phyloP scores from a whole-genome alignment of 2,113 vertebrate species.

The Forbesichthys papilliferus region DNA sequence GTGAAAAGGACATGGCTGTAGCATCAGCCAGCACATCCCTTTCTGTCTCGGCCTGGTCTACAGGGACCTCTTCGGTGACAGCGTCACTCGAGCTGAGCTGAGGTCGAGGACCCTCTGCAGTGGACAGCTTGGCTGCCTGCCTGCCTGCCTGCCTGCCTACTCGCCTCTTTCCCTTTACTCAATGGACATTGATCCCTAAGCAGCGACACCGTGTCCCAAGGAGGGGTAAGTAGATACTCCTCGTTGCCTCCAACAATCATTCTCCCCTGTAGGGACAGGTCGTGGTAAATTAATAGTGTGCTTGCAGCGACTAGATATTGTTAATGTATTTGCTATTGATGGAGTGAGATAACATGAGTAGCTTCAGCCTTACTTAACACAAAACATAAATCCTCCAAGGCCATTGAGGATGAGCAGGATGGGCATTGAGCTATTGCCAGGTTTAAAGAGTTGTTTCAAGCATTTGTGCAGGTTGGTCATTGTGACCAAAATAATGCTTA shows the following conservation, averaged over 20 bases:
- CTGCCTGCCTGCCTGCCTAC: conserved; percentile 64
- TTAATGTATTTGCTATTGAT: conserved; percentile 87
- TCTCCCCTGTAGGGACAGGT: conserved; percentile 81
- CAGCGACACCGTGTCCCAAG: conserved; percentile 80
- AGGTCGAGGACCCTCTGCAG: conserved; percentile 55
- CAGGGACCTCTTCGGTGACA: conserved; percentile 67
- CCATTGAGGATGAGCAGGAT: conserved; percentile 61
- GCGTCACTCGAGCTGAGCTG: conserved; percentile 70
- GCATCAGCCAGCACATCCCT: conserved; percentile 55
- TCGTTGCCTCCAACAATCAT: conserved; percentile 85
- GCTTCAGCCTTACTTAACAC: conserved; percentile 87
- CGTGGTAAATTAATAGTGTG: conserved; percentile 87
- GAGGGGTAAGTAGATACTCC: conserved; percentile 82
- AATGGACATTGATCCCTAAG: conserved; percentile 84
- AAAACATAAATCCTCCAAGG: conserved; percentile 84
- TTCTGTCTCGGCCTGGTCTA: conserved; percentile 65
- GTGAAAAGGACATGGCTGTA: conserved; percentile 65
- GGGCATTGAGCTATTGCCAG: conserved; percentile 28
- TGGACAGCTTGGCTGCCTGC: conserved; percentile 56
- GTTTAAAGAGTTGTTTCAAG: conserved; percentile 36
- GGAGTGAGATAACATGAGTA: conserved; percentile 85
- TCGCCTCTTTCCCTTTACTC: conserved; percentile 63
- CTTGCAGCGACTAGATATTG: conserved; percentile 85
- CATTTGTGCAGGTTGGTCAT: too few relatives aligned
- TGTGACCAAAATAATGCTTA: too few relatives aligned